Evolutionary conservation across 2,113 vertebrate genomes (phyloP), one percentile per base, ranked within the genome.

Genomic region (Pavo muticus): DNA sequence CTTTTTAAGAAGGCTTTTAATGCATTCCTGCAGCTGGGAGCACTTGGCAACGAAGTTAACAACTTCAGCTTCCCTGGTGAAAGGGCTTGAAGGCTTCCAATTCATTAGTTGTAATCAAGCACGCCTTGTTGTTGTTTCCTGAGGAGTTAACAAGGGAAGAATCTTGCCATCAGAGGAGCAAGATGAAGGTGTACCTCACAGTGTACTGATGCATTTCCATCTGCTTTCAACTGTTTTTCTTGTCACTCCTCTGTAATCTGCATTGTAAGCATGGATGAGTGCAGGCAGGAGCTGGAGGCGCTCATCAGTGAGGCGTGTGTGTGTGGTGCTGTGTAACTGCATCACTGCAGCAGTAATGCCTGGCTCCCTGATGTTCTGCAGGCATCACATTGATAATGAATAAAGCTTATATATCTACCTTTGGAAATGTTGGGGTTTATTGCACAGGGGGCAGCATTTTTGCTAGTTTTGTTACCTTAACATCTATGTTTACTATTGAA

Each of bases 1-100:
- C 56, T 80, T 91, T 95, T 86, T 80, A 90, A 90, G n/a, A 71
- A 67, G 30, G 15, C 76, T 54, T 85, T 92, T 30, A 37, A 47
- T 81, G 59, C 4, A 1, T 61, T 92, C 70, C 57, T 89, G 45
- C 84, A 93, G 67, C 80, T 93, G 88, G 77, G 80, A 84, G 30
- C 35, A 25, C 76, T 86, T 86, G 39, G 69, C 61, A 78, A 75
- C 11, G 39, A 74, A 87, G 32, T 74, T 68, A 90, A 54, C 68
- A 84, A 35, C 65, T 50, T 79, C 39, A 59, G 57, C 59, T 90
- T 93, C 77, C 67, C 40, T 72, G 20, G 13, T 76, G n/a, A 84
- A 91, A 44, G 11, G 81, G 47, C 45, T 32, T 59, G 70, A 74
- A 88, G 67, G 52, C 52, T 86, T 79, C 24, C 19, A 15, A 71